phyloP scores from a whole-genome alignment of 2,113 vertebrate genomes.

The Excalfactoria chinensis region DNA sequence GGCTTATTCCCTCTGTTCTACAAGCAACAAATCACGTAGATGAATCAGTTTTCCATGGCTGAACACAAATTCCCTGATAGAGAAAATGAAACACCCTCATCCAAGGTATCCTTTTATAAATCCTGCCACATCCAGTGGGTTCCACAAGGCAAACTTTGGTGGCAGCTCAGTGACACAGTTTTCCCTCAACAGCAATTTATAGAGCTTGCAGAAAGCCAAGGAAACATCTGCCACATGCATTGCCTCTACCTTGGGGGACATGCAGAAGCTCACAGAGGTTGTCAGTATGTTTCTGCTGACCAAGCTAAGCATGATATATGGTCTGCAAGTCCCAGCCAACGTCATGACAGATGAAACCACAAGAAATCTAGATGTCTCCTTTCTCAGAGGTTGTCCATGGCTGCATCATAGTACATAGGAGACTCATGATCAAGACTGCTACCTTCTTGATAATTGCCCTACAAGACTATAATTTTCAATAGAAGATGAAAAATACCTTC shows the following conservation, averaged over 20 bases:
- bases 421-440: not conserved
- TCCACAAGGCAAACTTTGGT: not conserved
- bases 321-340: not conserved
- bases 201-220: not conserved
- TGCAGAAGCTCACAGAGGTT: not conserved
- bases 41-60: not conserved
- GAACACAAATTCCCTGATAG: not conserved
- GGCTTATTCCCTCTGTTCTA: not conserved
- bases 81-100: not conserved
- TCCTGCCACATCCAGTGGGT: not conserved
- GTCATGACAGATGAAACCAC: not conserved
- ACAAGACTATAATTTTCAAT: not conserved
- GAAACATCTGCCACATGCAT: not conserved
- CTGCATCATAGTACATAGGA: not conserved
- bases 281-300: not conserved
- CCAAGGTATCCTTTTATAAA: not conserved
- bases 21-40: not conserved
- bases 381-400: not conserved
- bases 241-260: not conserved
- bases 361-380: not conserved
- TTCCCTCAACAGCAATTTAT: not conserved
- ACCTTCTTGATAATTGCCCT: not conserved
- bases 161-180: not conserved
- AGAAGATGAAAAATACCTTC: not conserved
- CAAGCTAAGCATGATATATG: not conserved